Conservation (phyloP, 2,797 vertebrate species). For the Trachurus trachurus region DNA sequence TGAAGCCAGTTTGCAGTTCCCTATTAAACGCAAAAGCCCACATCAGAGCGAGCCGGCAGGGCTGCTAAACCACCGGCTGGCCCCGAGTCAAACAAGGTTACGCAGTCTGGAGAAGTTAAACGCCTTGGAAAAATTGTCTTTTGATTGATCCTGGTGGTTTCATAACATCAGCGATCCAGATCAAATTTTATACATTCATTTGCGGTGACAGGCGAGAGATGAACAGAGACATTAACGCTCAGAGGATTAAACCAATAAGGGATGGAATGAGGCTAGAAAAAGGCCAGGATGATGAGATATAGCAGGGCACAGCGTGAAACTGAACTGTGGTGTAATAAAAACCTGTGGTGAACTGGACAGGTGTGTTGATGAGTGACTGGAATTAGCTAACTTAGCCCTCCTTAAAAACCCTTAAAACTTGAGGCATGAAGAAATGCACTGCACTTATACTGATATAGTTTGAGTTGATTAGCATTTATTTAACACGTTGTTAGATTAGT, state of each 20-base stretch:
- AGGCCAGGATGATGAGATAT: constrained; percentile 19
- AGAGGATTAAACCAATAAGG: constrained; percentile 28
- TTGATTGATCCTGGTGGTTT: constrained; percentile 30
- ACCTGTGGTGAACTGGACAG: constrained; percentile 18
- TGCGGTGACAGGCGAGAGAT: constrained; percentile 15
- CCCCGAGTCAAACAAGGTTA: constrained; percentile 59
- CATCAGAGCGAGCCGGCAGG: constrained; percentile 43
- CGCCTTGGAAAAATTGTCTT: constrained; percentile 6
- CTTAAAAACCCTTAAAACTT: background rate
- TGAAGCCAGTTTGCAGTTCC: constrained; percentile 58
- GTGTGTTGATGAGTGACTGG: constrained; percentile 10
- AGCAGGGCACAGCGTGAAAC: constrained; percentile 39
- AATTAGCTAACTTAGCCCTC: constrained; percentile 1
- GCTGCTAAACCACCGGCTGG: constrained; percentile 43
- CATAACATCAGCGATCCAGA: background rate
- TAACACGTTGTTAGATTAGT: background rate
- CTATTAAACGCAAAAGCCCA: constrained; percentile 59
- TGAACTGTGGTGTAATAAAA: constrained; percentile 27
- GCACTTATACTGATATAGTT: background rate
- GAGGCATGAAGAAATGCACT: background rate
- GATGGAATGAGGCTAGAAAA: background rate
- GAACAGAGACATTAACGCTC: constrained; percentile 19
- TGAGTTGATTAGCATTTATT: background rate
- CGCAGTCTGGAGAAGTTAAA: constrained; percentile 19
- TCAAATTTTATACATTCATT: constrained; percentile 25